Base-by-base conservation (phyloP, 2,888 invertebrate genomes). In the Trachelus stipa region DNA sequence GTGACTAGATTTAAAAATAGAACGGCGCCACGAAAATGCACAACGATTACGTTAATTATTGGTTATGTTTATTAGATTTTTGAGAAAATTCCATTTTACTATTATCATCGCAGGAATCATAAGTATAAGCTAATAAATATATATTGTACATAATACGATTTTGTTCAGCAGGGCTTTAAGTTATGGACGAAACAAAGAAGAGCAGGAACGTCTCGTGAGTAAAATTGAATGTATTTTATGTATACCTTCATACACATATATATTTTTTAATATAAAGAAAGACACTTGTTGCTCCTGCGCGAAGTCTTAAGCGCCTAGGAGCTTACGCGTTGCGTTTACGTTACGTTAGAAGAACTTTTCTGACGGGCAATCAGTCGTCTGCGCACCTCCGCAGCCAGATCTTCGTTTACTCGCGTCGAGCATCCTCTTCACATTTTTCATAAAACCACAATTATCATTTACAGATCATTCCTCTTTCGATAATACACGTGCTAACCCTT, bases 261-360 rank as follows among this genome's bases (percentile, higher is more conserved):
- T 56, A 56, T 56, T 23, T 56, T 56, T 23, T 56, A 56, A 56
- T 56, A 56, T 40, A 15, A 40, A 15, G 4, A 12, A 33, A 76
- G 78, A 73, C 78, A 78, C 78, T 78, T 78, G 78, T 78, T 78
- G 78, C 78, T 73, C 76, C 40, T 78, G 78, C 78, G 78, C 78
- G 73, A 78, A 78, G 73, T 37, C 68, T 69, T 34, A 76, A 73
- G 78, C 78, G 78, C 78, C 68, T 56, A 34, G 35, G 30, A 77
- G 11, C 34, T 69, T 35, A 34, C 15, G 40, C n/a, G 34, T 76
- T 73, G 31, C 34, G 73, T 73, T 73, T 56, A 56, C 6, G 56
- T 56, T 56, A 56, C 9, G 56, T 56, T 23, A 56, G 56, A 56
- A 56, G 56, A 56, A 56, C 56, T 56, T 56, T 56, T 23, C 23